Base-by-base conservation (phyloP, 2,888 invertebrate genomes). In the Patella depressa region DNA sequence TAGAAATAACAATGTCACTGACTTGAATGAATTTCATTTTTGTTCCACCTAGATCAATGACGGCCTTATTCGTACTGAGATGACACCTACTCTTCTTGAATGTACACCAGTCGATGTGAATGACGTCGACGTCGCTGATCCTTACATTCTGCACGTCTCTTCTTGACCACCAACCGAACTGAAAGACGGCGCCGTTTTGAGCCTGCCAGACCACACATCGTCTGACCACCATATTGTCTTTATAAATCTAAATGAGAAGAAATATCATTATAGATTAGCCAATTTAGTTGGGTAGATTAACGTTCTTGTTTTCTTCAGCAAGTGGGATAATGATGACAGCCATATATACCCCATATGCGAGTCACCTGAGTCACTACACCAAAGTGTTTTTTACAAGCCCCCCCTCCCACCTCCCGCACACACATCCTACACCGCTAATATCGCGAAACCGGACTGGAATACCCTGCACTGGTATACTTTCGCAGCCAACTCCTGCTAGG, bases 121-220 rank as follows among this genome's bases (percentile, higher is more conserved):
- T 79, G 55, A 79, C 69, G 75, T 80, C 78, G 14, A 80, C 73
- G 70, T 80, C 73, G 12, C 69, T 72, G 53, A 80, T 73, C 15
- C 53, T 14, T 11, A 80, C 70, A 12, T 74, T 70, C 4, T 57
- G 34, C 65, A 69, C 71, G 53, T 71, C 19, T 34, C 76, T 19
- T 17, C 53, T 29, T 11, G 3, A 3, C 80, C 78, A 80, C 80
- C 80, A 78, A 11, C 80, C 78, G 14, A 55, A 53, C 70, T 80
- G 80, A 24, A 80, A 76, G 15, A 80, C 80, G 29, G 80, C 80
- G 5, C 80, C 80, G 71, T 80, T 80, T 65, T 78, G 78, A n/a
- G 75, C 71, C 72, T 80, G 80, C 80, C 80, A 80, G 34, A 80
- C 55, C 1, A 80, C 80, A 34, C 75, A 78, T 9, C 74, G 69